These are phyloP conservation scores for Bettongia penicillata DNA, from an alignment of 2,113 vertebrate species.

Conservation along the genomic window DNA sequence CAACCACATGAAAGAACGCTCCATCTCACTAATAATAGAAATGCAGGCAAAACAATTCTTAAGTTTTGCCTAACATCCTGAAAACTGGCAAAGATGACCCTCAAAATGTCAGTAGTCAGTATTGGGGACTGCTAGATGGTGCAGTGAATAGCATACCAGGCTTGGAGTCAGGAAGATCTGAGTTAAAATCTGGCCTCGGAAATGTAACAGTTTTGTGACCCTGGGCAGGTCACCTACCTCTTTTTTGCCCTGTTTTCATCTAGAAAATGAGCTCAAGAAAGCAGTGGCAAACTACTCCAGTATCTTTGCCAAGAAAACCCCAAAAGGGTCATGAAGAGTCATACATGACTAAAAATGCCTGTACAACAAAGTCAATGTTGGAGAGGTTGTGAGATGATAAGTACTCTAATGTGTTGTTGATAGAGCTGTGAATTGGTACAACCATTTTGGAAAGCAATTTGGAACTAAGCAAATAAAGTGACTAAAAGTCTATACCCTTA, in stretches of 20 bases:
- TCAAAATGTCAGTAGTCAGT: too few relatives aligned
- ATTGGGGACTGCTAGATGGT: not conserved
- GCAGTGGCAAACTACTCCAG: not conserved
- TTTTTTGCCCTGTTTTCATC: not conserved
- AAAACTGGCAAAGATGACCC: too few relatives aligned
- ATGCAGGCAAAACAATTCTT: too few relatives aligned
- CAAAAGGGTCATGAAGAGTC: not conserved
- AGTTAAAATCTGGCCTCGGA: not conserved
- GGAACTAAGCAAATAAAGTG: not conserved
- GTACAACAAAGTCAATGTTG: not conserved
- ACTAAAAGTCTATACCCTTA: not conserved
- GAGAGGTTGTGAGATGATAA: not conserved
- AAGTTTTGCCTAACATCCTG: too few relatives aligned
- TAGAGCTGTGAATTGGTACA: not conserved
- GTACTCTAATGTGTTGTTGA: not conserved
- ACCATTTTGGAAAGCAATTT: not conserved
- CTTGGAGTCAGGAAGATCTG: not conserved
- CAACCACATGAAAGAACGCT: too few relatives aligned
- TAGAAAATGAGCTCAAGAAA: not conserved
- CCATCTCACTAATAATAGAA: too few relatives aligned
- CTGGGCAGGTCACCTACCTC: not conserved
- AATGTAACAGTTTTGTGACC: not conserved
- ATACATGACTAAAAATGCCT: not conserved
- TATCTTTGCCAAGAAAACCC: not conserved
- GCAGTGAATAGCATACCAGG: not conserved